phyloP scores from a whole-genome alignment of 64 coral and sea anemone genomes.

The Exaiptasia diaphana region DNA sequence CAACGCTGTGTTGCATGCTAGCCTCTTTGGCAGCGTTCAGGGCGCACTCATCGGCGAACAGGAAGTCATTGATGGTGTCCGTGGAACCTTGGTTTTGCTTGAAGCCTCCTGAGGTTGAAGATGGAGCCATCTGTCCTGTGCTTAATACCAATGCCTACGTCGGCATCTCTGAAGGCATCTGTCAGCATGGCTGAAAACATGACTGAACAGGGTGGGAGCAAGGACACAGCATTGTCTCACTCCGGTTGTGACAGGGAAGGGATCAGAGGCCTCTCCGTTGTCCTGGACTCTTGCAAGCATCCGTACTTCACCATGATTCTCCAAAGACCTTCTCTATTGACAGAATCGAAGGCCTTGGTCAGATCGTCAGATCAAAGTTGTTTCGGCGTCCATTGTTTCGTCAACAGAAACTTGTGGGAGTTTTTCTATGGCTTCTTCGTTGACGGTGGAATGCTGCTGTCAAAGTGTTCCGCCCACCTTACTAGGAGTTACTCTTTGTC shows the following conservation, averaged over 20 bases:
- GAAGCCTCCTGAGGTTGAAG: not conserved
- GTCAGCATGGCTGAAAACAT: constrained; percentile 1
- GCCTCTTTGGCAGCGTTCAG: not conserved
- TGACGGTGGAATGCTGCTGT: too few species aligned
- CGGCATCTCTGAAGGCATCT: not conserved
- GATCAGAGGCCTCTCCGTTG: not conserved
- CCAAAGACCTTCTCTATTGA: not conserved
- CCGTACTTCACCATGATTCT: not conserved
- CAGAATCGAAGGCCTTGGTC: not conserved
- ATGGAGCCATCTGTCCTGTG: not conserved
- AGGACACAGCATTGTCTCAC: constrained; percentile 11
- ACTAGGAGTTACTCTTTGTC: too few species aligned
- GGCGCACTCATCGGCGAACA: not conserved
- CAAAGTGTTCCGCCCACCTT: too few species aligned
- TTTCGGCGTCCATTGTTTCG: too few species aligned
- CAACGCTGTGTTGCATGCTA: not conserved
- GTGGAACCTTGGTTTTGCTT: not conserved
- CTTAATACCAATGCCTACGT: not conserved
- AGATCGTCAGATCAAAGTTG: too few species aligned
- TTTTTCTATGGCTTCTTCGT: too few species aligned
- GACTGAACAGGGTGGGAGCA: not conserved
- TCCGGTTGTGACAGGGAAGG: not conserved
- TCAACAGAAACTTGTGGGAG: too few species aligned
- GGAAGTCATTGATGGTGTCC: not conserved
- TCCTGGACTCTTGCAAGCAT: not conserved